These are phyloP conservation scores for Trinectes maculatus DNA, from an alignment of 2,113 vertebrate genomes.

Conservation along the genomic window DNA sequence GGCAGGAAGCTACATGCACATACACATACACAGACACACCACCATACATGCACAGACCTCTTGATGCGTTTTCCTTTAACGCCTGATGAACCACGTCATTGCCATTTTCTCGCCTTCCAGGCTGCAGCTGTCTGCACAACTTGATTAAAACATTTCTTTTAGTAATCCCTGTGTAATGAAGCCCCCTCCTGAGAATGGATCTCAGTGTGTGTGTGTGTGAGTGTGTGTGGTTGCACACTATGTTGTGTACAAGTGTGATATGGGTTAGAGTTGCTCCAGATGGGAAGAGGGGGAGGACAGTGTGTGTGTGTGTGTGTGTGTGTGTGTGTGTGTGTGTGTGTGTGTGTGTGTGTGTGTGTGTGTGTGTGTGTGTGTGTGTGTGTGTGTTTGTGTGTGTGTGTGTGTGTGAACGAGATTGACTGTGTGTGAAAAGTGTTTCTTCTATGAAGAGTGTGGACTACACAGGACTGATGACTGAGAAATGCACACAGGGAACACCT, in stretches of 20 bases:
- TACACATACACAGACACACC: slow-evolving; percentile 28
- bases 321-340: background rate
- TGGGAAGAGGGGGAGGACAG: slow-evolving; percentile 55
- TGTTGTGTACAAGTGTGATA: slow-evolving; percentile 39
- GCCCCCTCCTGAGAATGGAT: slow-evolving; percentile 72
- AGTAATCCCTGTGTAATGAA: slow-evolving; percentile 82
- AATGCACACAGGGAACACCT: slow-evolving; percentile 68
- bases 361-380: slow-evolving; percentile 19
- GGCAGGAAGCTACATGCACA: slow-evolving; percentile 56
- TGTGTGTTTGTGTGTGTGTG: slow-evolving; percentile 21
- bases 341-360: background rate
- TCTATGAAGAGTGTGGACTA: slow-evolving; percentile 56
- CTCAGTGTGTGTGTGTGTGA: slow-evolving; percentile 25
- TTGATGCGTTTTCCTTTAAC: slow-evolving; percentile 76
- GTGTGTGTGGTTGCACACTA: slow-evolving; percentile 16
- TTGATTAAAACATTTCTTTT: slow-evolving; percentile 82
- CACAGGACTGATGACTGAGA: slow-evolving; percentile 63
- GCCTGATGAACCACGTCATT: slow-evolving; percentile 79
- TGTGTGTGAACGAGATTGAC: slow-evolving; percentile 4
- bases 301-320: slow-evolving; percentile 19
- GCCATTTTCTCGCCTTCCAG: slow-evolving; percentile 76
- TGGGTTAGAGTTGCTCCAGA: slow-evolving; percentile 66
- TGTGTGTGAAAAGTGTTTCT: slow-evolving; percentile 39
- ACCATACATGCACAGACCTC: slow-evolving; percentile 36
- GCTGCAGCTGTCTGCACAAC: slow-evolving; percentile 79